phyloP scores from a whole-genome alignment of 2,797 vertebrate species.

The Mareca penelope region DNA sequence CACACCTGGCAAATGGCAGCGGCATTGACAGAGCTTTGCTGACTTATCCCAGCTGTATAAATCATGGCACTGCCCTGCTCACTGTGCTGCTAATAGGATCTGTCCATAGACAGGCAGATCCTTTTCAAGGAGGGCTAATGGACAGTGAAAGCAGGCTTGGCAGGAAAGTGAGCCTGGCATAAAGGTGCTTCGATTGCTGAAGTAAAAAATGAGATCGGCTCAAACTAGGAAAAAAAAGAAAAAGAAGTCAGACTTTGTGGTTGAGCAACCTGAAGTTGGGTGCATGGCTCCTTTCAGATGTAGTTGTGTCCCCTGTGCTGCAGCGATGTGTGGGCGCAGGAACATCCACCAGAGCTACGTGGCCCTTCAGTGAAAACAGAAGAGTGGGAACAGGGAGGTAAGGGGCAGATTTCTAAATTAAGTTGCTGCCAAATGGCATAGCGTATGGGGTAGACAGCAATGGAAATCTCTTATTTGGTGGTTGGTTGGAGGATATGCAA shows the following conservation, averaged over 20 bases:
- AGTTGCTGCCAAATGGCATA: neutral
- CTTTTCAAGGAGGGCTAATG: neutral
- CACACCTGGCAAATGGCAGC: neutral
- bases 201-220: neutral
- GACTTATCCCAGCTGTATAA: neutral
- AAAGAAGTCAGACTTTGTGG: neutral
- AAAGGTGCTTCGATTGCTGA: neutral
- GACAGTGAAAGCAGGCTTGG: neutral
- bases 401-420: neutral
- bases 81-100: neutral
- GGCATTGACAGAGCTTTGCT: neutral
- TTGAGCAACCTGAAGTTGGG: neutral
- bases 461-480: neutral
- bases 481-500: neutral
- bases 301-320: neutral
- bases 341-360: accelerated
- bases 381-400: neutral
- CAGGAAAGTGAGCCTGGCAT: neutral
- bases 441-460: neutral
- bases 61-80: neutral
- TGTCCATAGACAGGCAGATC: neutral
- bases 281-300: neutral
- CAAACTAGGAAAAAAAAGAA: neutral
- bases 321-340: accelerated
- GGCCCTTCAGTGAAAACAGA: neutral